Evolutionary conservation across 2,888 invertebrate genomes (phyloP).

Genomic region (Choreutis nemorana): DNA sequence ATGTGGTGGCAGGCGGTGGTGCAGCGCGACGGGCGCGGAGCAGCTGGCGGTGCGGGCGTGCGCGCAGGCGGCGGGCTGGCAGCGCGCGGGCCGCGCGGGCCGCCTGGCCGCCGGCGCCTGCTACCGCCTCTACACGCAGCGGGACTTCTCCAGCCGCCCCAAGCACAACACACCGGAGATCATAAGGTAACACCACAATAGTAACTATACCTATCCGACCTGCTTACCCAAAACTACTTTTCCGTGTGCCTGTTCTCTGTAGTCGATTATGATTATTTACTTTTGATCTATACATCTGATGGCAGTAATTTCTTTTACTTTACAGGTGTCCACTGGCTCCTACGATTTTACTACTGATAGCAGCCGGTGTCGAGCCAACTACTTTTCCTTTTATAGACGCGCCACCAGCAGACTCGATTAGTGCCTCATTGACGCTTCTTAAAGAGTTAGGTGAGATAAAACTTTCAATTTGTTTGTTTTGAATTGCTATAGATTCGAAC

Average conservation of each 20-base stretch:
- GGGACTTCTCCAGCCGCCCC: constrained; percentile 76
- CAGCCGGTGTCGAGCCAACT: constrained; percentile 81
- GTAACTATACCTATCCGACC: too few relatives aligned
- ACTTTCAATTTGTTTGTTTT: constrained; percentile 7
- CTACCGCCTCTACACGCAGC: constrained; percentile 85
- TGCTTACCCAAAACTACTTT: too few relatives aligned
- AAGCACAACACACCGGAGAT: constrained; percentile 88
- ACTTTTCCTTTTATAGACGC: constrained; percentile 92
- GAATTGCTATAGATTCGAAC: too few relatives aligned
- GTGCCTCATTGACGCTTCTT: constrained; percentile 70
- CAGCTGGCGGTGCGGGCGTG: constrained; percentile 80
- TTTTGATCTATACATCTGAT: background rate
- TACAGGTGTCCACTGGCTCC: constrained; percentile 68
- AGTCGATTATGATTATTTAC: constrained; percentile 1
- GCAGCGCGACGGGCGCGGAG: constrained; percentile 84
- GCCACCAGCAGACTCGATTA: constrained; percentile 77
- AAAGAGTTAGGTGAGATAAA: constrained; percentile 66
- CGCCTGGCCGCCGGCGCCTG: constrained; percentile 86
- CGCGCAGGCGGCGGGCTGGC: constrained; percentile 93
- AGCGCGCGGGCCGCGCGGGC: constrained; percentile 92
- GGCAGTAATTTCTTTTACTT: constrained; percentile 2
- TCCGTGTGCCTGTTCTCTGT: too few relatives aligned
- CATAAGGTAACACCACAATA: constrained; percentile 29
- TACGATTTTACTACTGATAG: constrained; percentile 83
- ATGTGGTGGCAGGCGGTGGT: constrained; percentile 75